Conservation (phyloP, 2,113 vertebrate species). For the Cichladusa arquata region DNA sequence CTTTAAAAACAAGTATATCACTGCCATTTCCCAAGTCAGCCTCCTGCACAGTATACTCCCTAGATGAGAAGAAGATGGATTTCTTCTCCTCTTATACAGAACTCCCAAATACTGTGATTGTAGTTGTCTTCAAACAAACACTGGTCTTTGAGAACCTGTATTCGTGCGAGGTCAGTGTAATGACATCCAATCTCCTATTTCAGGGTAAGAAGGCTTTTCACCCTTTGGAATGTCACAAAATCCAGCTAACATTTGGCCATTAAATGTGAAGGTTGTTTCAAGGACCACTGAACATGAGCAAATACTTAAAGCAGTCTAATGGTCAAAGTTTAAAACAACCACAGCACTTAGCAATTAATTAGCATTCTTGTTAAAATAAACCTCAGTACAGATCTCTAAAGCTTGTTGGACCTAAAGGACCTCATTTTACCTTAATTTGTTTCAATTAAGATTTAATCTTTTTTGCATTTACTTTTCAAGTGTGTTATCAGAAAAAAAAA, state of each 20-base stretch:
- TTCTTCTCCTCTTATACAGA: not conserved
- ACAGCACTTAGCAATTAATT: not conserved
- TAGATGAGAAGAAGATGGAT: not conserved
- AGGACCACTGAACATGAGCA: not conserved
- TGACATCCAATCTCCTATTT: not conserved
- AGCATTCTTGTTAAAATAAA: not conserved
- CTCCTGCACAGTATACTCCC: accelerated
- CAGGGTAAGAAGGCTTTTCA: not conserved
- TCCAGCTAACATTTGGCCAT: not conserved
- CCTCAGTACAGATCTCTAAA: not conserved
- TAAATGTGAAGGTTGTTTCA: not conserved
- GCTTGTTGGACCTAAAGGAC: not conserved
- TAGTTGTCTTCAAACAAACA: not conserved
- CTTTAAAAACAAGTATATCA: not conserved
- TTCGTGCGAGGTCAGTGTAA: not conserved
- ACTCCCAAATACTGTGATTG: not conserved
- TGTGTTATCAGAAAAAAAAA: not conserved
- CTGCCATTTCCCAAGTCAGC: not conserved
- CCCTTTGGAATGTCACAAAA: not conserved
- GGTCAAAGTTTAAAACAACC: not conserved
- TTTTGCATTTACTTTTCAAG: not conserved
- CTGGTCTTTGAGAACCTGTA: not conserved
- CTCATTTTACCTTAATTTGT: not conserved
- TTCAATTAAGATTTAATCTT: not conserved
- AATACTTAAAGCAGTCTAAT: not conserved